These are phyloP conservation scores for Pachypanchax playfairii DNA, from an alignment of 2,113 vertebrate genomes.

Conservation along the genomic window DNA sequence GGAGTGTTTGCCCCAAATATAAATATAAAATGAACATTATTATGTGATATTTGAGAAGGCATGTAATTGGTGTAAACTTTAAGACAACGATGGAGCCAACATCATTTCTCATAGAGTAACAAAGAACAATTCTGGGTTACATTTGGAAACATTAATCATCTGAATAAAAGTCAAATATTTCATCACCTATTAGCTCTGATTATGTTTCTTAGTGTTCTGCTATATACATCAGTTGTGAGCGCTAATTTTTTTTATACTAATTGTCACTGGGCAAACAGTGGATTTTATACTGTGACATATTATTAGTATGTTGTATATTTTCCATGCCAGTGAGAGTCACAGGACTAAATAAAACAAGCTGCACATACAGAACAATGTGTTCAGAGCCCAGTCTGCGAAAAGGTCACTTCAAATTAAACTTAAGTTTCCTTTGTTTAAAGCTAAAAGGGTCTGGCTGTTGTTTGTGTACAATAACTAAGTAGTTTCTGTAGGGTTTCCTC, in stretches of 20 bases:
- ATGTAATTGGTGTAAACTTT: neutral
- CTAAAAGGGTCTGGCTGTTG: neutral
- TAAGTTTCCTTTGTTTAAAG: constrained; percentile 39
- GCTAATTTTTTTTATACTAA: no score
- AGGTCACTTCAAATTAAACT: constrained; percentile 42
- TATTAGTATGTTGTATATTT: no score
- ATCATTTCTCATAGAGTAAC: neutral
- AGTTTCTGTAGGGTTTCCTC: constrained; percentile 22
- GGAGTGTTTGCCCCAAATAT: neutral
- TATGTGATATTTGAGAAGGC: neutral
- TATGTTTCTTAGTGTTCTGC: no score
- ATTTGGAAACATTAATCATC: no score
- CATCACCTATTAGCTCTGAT: no score
- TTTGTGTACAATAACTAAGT: constrained; percentile 34
- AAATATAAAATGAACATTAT: constrained; percentile 6
- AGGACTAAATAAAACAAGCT: no score
- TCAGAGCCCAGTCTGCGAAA: constrained; percentile 13
- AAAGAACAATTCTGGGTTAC: neutral
- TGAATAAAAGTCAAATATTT: no score
- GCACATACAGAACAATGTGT: neutral
- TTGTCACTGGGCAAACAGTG: no score
- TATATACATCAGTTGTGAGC: no score
- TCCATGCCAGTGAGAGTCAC: no score
- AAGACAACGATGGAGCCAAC: neutral
- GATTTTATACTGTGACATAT: no score